Percentiles rank a stretch among this genome's conserved stretches.
Evolutionary conservation across 1,140 invertebrate species (phyloP).

Genomic region (Diachasmimorpha longicaudata): DNA sequence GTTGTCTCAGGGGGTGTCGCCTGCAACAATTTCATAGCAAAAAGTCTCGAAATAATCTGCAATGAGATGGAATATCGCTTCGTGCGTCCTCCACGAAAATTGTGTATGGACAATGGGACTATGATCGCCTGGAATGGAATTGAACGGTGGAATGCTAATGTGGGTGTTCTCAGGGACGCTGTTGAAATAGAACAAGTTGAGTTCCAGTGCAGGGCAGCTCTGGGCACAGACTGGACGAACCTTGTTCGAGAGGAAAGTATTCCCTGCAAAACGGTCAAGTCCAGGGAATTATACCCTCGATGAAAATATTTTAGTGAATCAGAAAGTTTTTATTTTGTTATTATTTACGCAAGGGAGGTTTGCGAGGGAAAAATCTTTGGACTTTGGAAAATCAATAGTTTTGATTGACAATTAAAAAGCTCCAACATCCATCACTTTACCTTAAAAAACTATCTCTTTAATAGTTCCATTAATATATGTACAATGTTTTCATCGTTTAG

Average conservation of each 20-base stretch:
- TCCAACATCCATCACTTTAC: neutral
- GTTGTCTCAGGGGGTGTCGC: slow-evolving; percentile 96
- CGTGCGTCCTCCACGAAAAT: slow-evolving; percentile 78
- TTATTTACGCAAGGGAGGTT: neutral
- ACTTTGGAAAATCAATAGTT: too few relatives aligned
- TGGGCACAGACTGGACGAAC: slow-evolving; percentile 67
- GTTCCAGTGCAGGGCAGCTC: slow-evolving; percentile 56
- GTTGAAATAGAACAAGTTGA: slow-evolving; percentile 61
- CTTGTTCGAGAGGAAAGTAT: slow-evolving; percentile 65
- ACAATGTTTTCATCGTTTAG: neutral
- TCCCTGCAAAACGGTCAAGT: slow-evolving; percentile 68
- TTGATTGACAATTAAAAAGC: too few relatives aligned
- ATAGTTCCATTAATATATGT: slow-evolving; percentile 10
- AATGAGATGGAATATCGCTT: slow-evolving; percentile 70
- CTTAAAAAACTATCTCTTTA: slow-evolving; percentile 20
- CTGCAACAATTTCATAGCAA: slow-evolving; percentile 84
- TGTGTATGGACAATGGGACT: slow-evolving; percentile 98
- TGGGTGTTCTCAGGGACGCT: slow-evolving; percentile 60
- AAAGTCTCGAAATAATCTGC: slow-evolving; percentile 73
- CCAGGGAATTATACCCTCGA: slow-evolving; percentile 41
- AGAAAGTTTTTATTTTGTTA: slow-evolving; percentile 8
- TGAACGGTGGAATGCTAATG: slow-evolving; percentile 69
- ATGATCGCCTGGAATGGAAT: slow-evolving; percentile 99
- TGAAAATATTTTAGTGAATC: neutral
- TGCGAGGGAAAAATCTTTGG: too few relatives aligned